Percentiles rank a stretch among this genome's conserved stretches.
Evolutionary conservation across 2,113 vertebrate species (phyloP).

Genomic region (Physeter macrocephalus): DNA sequence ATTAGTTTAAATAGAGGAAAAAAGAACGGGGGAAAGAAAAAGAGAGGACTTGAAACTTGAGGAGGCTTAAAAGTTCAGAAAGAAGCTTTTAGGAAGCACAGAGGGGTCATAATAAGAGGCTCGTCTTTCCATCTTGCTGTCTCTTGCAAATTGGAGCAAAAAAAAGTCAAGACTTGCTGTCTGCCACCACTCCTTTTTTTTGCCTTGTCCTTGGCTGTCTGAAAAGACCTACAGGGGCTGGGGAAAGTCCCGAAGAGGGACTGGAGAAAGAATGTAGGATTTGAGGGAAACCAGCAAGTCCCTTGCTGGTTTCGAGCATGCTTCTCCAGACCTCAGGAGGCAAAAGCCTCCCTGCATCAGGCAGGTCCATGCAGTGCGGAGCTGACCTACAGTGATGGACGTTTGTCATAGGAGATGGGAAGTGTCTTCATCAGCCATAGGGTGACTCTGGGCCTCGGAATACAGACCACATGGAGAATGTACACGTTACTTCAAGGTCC

Average conservation of each 20-base stretch:
- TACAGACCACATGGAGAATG: accelerated
- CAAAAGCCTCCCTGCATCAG: accelerated
- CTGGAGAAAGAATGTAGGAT: neutral
- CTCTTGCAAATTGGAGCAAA: constrained; percentile 71
- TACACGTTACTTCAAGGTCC: neutral
- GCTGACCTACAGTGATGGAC: accelerated
- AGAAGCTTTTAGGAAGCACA: constrained; percentile 82
- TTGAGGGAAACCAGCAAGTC: neutral
- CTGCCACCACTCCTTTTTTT: neutral
- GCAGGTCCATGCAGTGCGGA: neutral
- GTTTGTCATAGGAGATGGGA: neutral
- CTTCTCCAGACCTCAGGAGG: neutral
- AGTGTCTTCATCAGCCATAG: accelerated
- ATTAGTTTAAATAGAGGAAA: constrained; percentile 84
- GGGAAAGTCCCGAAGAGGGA: neutral
- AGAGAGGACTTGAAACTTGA: constrained; percentile 82
- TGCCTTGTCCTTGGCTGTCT: neutral
- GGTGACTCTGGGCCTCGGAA: neutral
- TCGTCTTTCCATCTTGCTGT: constrained; percentile 78
- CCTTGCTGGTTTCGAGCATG: accelerated
- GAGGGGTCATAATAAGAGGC: constrained; percentile 79
- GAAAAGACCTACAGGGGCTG: neutral
- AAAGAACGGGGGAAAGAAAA: constrained; percentile 65
- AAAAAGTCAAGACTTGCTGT: neutral
- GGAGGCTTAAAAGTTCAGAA: constrained; percentile 84